A percentile compares a stretch with the other conserved stretches of the same genome.
phyloP scores from a whole-genome alignment of 2,113 vertebrate genomes.

The Bufo gargarizans region DNA sequence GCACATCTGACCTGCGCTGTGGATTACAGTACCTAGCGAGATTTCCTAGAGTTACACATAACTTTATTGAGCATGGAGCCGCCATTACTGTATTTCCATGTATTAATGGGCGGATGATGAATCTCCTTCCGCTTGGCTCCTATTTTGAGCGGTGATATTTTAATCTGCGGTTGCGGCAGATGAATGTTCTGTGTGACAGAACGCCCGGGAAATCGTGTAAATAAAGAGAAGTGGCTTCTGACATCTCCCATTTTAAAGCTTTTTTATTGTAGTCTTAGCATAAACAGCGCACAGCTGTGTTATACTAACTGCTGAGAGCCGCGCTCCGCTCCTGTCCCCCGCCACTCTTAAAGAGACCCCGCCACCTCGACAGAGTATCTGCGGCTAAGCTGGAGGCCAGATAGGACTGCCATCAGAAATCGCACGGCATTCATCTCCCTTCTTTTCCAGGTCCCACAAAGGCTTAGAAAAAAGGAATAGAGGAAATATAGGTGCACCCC shows the following conservation, averaged over 20 bases:
- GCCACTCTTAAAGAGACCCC: slow-evolving; percentile 69
- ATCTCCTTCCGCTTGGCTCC: slow-evolving; percentile 77
- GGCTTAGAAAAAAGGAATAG: no score
- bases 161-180: slow-evolving; percentile 81
- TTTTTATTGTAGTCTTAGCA: slow-evolving; percentile 82
- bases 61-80: slow-evolving; percentile 58
- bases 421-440: no score
- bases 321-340: slow-evolving; percentile 65
- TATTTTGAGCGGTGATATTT: slow-evolving; percentile 85
- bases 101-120: slow-evolving; percentile 73
- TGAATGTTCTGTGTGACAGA: slow-evolving; percentile 79
- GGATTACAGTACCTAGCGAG: no score
- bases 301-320: slow-evolving; percentile 76
- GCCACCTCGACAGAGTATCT: no score
- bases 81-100: slow-evolving; percentile 80
- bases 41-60: no score
- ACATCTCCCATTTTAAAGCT: slow-evolving; percentile 84
- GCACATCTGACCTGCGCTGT: no score
- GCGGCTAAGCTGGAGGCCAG: neutral
- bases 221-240: slow-evolving; percentile 84
- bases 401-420: neutral
- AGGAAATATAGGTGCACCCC: no score
- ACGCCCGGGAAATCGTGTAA: slow-evolving; percentile 83
- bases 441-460: no score
- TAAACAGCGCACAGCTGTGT: slow-evolving; percentile 86